A percentile compares a stretch with the other conserved stretches of the same genome.
Evolutionary conservation across 1,140 invertebrate genomes (phyloP).

Genomic region (Apocrypta bakeri): DNA sequence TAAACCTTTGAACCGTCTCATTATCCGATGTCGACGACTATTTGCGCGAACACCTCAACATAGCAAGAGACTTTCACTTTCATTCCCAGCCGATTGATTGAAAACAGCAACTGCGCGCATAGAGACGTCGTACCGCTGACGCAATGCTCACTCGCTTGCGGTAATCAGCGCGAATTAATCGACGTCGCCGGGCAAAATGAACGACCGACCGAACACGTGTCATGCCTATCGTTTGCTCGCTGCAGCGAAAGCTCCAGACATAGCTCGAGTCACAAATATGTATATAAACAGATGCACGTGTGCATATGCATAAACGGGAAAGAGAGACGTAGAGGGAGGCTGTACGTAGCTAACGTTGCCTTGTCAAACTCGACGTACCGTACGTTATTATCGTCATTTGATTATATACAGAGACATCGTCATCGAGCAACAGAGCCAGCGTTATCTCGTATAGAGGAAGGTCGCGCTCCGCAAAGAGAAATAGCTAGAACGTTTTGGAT

Average conservation of each 20-base stretch:
- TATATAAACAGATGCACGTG: neutral
- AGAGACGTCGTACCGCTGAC: too few relatives aligned
- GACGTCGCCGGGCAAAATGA: neutral
- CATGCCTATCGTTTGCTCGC: neutral
- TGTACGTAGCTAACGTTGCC: slow-evolving; percentile 4
- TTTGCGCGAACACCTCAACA: too few relatives aligned
- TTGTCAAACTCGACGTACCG: neutral
- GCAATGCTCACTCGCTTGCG: too few relatives aligned
- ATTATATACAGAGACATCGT: slow-evolving; percentile 43
- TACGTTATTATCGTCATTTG: slow-evolving; percentile 32
- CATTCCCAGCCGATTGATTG: too few relatives aligned
- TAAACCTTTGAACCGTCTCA: too few relatives aligned
- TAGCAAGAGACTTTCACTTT: too few relatives aligned
- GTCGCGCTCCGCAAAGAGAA: neutral
- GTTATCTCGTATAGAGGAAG: too few relatives aligned
- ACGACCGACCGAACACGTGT: neutral
- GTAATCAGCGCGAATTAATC: neutral
- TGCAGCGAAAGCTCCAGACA: neutral
- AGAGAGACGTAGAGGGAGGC: neutral
- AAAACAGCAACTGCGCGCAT: too few relatives aligned
- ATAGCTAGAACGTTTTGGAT: slow-evolving; percentile 13
- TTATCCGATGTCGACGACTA: too few relatives aligned
- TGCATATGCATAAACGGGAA: too few relatives aligned
- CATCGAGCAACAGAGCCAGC: neutral
- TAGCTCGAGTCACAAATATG: slow-evolving; percentile 28